A percentile compares a stretch with the other conserved stretches of the same genome.
phyloP scores from a whole-genome alignment of 2,797 vertebrate species.

The Glossophaga mutica region DNA sequence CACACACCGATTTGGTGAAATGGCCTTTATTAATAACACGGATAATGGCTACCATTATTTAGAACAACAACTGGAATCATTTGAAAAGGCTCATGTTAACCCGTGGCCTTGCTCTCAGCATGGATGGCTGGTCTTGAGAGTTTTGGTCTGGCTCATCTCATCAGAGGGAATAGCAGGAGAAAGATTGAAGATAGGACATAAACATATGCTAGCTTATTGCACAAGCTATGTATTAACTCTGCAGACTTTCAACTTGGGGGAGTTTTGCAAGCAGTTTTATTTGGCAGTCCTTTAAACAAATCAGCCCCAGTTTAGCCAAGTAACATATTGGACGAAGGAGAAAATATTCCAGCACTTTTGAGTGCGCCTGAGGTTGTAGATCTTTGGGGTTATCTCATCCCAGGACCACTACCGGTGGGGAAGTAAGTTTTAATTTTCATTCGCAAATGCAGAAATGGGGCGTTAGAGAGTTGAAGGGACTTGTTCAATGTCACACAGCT shows the following conservation, averaged over 20 bases:
- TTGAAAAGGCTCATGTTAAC: constrained; percentile 56
- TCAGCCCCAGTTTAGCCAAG: neutral
- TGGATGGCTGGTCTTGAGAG: constrained; percentile 39
- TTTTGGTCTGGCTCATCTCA: constrained; percentile 17
- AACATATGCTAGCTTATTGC: neutral
- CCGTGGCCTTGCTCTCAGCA: constrained; percentile 45
- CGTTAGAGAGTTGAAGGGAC: neutral
- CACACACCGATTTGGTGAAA: constrained; percentile 34
- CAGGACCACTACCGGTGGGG: neutral
- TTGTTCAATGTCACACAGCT: neutral
- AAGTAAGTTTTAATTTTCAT: neutral
- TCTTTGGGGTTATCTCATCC: neutral
- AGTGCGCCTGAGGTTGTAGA: neutral
- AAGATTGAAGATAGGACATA: neutral
- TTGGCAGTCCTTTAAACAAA: neutral
- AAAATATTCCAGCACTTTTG: neutral
- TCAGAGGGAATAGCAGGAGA: neutral
- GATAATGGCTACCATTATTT: constrained; percentile 58
- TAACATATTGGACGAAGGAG: neutral
- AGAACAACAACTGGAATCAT: constrained; percentile 46
- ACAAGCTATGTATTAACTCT: neutral
- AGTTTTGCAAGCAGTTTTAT: constrained; percentile 1
- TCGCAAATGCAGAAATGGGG: neutral
- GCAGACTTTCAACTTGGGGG: neutral
- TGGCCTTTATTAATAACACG: constrained; percentile 57